Base-by-base conservation (phyloP, 2,888 invertebrate genomes). In the Diachrysia chrysitis region DNA sequence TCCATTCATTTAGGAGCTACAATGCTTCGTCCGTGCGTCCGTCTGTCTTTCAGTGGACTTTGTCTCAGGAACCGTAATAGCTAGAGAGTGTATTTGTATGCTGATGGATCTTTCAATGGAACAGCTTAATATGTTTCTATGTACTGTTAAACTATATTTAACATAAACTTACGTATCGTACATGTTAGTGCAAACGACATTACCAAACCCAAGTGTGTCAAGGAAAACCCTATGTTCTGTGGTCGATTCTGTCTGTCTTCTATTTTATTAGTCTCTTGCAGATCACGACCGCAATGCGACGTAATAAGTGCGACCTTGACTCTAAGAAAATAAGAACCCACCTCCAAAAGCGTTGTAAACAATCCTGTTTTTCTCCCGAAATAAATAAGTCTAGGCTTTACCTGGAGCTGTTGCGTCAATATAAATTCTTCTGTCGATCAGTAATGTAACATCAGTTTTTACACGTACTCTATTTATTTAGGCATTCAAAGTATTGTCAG, bases 201-300 rank as follows among this genome's bases (percentile, higher is more conserved):
- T 35, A 61, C 56, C 21, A 23, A 46, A 63, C 58, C 48, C 17
- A 56, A 57, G 53, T 21, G 56, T 35, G 59, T 66, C 14, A 14
- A 37, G 37, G n/a, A 2, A n/a, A 14, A n/a, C n/a, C 16, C 42
- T 42, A 42, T 42, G 42, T n/a, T 42, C n/a, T 10, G 32, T 10
- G 16, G n/a, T n/a, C 53, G 55, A 63, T 66, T 48, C 21, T 42
- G 67, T 46, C 54, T 51, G 63, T 74, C 48, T 69, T 46, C 54
- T 51, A 62, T 74, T 71, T 74, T 69, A 74, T 74, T 61, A 69
- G 58, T 46, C 62, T 68, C 65, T 63, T 61, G 58, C 67, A 66
- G 61, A 69, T 42, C 54, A 29, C 37, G 61, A 66, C 77, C 74
- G 79, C 79, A 79, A 58, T 79, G 79, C 79, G 74, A 74, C 69